A percentile compares a stretch with the other conserved stretches of the same genome.
These are phyloP conservation scores for Ophion ellenae DNA, from an alignment of 2,888 invertebrate species.

Conservation along the genomic window DNA sequence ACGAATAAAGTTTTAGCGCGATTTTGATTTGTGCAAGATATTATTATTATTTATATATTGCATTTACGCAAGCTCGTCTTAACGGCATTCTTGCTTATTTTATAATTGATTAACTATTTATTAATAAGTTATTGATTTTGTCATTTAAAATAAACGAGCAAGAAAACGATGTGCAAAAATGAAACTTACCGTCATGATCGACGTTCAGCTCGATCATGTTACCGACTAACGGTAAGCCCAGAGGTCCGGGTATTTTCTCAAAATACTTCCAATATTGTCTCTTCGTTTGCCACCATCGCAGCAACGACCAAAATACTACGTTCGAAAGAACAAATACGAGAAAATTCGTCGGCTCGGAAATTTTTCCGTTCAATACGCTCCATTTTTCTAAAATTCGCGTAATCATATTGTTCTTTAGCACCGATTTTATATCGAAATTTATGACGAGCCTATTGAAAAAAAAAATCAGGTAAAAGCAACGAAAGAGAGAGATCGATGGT, in stretches of 20 bases:
- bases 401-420: slow-evolving; percentile 28
- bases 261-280: slow-evolving; percentile 84
- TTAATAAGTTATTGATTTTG: too few relatives aligned
- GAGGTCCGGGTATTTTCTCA: slow-evolving; percentile 86
- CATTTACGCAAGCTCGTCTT: too few relatives aligned
- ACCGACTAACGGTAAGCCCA: slow-evolving; percentile 86
- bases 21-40: too few relatives aligned
- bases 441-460: background rate
- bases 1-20: too few relatives aligned
- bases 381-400: background rate
- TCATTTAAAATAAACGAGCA: too few relatives aligned
- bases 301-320: slow-evolving; percentile 32
- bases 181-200: slow-evolving; percentile 85
- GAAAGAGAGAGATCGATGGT: slow-evolving; percentile 1
- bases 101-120: too few relatives aligned
- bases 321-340: slow-evolving; percentile 51
- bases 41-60: too few relatives aligned
- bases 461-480: background rate
- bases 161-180: too few relatives aligned
- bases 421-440: background rate
- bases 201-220: slow-evolving; percentile 87
- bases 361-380: slow-evolving; percentile 27
- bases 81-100: too few relatives aligned
- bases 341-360: slow-evolving; percentile 46
- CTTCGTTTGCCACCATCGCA: slow-evolving; percentile 70